Percentiles rank a stretch among this genome's conserved stretches.
These are phyloP conservation scores for Lagopus muta DNA, from an alignment of 2,113 vertebrate genomes.

Conservation along the genomic window DNA sequence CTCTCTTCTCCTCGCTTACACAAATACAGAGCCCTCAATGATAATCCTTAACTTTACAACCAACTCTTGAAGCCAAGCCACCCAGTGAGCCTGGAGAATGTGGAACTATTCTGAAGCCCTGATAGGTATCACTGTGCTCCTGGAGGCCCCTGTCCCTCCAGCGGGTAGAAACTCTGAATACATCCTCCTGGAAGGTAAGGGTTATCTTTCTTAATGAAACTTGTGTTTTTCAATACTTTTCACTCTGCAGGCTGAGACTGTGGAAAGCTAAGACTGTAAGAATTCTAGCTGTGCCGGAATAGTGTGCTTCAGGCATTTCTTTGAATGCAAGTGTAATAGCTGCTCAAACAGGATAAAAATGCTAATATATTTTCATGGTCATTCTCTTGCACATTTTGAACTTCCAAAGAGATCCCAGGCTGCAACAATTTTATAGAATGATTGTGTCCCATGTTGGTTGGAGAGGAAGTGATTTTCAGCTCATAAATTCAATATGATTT, in stretches of 20 bases:
- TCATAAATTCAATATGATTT: constrained; percentile 7
- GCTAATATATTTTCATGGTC: not conserved
- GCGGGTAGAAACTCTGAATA: not conserved
- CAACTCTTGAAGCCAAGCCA: not conserved
- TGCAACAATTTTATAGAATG: not conserved
- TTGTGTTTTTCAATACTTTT: not conserved
- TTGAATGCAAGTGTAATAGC: not conserved
- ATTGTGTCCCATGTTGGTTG: not conserved
- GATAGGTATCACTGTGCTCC: not conserved
- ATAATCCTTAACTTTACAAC: constrained; percentile 8
- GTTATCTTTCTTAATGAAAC: not conserved
- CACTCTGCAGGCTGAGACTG: not conserved
- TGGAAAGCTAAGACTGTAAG: not conserved
- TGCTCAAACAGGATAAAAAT: not conserved
- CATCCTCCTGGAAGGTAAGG: constrained; percentile 3
- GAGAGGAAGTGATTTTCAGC: not conserved
- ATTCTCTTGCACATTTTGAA: not conserved
- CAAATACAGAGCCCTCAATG: not conserved
- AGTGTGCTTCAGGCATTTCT: not conserved
- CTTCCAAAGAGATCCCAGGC: not conserved
- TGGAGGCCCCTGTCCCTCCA: not conserved
- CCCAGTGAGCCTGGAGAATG: not conserved
- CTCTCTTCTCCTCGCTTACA: not conserved
- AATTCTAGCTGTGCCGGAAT: not conserved
- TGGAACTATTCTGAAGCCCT: not conserved